These are phyloP conservation scores for Novumbra hubbsi DNA, from an alignment of 2,797 vertebrate species.

Conservation along the genomic window DNA sequence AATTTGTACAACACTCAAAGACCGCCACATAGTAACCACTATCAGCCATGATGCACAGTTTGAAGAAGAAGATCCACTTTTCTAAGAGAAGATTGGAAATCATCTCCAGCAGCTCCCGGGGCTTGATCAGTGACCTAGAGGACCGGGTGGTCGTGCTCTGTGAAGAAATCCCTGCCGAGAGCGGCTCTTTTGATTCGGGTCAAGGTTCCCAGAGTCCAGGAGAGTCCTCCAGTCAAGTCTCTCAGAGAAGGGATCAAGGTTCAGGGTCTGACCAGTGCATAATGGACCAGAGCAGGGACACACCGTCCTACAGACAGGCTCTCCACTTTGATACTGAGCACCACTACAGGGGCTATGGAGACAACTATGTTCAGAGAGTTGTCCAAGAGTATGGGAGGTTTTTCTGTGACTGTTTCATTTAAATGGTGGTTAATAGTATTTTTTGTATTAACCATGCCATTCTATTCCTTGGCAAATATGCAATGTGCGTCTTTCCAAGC, in stretches of 20 bases:
- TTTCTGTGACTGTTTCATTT: background rate
- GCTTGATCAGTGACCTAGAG: slow-evolving; percentile 63
- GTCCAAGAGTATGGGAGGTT: slow-evolving; percentile 51
- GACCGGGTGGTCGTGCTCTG: slow-evolving; percentile 74
- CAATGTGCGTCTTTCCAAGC: slow-evolving; percentile 20
- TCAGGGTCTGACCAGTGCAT: slow-evolving; percentile 11
- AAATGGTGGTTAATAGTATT: background rate
- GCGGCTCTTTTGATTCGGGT: slow-evolving; percentile 48
- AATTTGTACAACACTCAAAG: background rate
- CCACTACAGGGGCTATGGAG: slow-evolving; percentile 1
- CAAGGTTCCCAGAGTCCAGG: slow-evolving; percentile 42
- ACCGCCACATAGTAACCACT: background rate
- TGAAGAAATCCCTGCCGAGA: slow-evolving; percentile 58
- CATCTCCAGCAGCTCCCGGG: slow-evolving; percentile 41
- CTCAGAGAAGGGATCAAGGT: slow-evolving; percentile 31
- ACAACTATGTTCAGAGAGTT: slow-evolving; percentile 50
- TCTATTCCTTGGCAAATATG: background rate
- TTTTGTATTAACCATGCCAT: background rate
- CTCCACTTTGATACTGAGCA: slow-evolving; percentile 39
- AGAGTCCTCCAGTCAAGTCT: background rate
- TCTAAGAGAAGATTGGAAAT: slow-evolving; percentile 40
- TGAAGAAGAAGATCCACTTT: slow-evolving; percentile 51
- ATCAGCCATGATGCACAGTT: slow-evolving; percentile 53
- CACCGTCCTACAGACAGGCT: slow-evolving; percentile 46
- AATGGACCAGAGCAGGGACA: slow-evolving; percentile 47